These are phyloP conservation scores for Dasyprocta punctata DNA, from an alignment of 2,113 vertebrate species.

Conservation along the genomic window DNA sequence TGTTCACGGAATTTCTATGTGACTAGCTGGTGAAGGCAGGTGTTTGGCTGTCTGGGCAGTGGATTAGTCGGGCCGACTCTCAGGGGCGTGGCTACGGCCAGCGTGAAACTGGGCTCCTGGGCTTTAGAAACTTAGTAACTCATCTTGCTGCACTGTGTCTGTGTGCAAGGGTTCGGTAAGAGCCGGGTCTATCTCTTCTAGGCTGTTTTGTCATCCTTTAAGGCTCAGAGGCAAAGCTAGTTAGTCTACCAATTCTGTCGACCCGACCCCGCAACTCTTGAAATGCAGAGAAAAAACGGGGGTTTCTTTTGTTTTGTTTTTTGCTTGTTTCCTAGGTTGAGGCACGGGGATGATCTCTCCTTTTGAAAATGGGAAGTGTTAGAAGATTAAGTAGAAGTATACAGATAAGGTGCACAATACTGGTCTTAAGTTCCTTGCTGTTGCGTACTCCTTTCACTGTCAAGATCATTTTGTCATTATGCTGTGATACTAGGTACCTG, in stretches of 20 bases:
- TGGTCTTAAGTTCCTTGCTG: background rate
- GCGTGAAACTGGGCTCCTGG: background rate
- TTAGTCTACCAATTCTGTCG: background rate
- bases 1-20: rapidly evolving
- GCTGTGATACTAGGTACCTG: background rate
- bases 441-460: background rate
- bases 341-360: background rate
- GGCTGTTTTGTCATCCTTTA: background rate
- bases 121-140: background rate
- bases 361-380: background rate
- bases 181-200: background rate
- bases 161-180: rapidly evolving
- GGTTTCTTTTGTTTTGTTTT: no score
- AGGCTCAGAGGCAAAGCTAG: background rate
- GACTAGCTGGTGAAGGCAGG: rapidly evolving
- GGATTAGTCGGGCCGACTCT: rapidly evolving
- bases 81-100: rapidly evolving
- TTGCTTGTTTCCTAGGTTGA: background rate
- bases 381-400: background rate
- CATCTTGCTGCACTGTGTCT: rapidly evolving
- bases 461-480: background rate
- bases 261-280: rapidly evolving
- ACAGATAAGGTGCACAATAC: background rate
- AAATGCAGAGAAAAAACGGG: background rate
- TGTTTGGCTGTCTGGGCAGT: background rate